Conservation (phyloP, 2,888 invertebrate genomes). For the Loripinus fragilis region DNA sequence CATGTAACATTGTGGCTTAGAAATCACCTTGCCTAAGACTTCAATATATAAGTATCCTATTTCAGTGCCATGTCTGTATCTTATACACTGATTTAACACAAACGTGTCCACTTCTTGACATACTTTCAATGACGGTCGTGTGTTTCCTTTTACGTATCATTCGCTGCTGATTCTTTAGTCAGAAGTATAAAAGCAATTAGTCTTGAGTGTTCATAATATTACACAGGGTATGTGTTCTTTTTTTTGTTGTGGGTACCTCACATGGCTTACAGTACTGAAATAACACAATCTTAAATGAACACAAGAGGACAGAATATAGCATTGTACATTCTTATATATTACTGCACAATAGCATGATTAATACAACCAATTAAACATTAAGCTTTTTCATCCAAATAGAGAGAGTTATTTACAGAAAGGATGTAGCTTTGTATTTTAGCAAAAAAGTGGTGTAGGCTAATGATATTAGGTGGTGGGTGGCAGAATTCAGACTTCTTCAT, state of each 20-base stretch:
- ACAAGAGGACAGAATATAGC: constrained; percentile 10
- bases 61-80: too few relatives aligned
- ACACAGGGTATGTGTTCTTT: constrained; percentile 12
- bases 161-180: too few relatives aligned
- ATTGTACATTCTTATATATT: background rate
- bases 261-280: constrained; percentile 19
- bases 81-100: too few relatives aligned
- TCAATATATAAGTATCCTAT: too few relatives aligned
- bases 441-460: constrained; percentile 18
- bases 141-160: too few relatives aligned
- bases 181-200: background rate
- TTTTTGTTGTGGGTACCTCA: constrained; percentile 16
- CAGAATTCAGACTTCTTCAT: constrained; percentile 4
- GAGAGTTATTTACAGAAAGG: constrained; percentile 14
- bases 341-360: constrained; percentile 10
- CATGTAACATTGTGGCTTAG: too few relatives aligned
- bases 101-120: too few relatives aligned
- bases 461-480: constrained; percentile 13
- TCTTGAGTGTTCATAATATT: background rate
- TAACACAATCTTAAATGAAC: constrained; percentile 14
- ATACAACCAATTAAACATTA: background rate
- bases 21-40: too few relatives aligned
- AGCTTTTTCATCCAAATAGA: constrained; percentile 5
- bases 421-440: constrained; percentile 15
- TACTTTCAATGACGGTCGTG: too few relatives aligned